phyloP scores from a whole-genome alignment of 1,140 invertebrate species.

The Tachypleus tridentatus region DNA sequence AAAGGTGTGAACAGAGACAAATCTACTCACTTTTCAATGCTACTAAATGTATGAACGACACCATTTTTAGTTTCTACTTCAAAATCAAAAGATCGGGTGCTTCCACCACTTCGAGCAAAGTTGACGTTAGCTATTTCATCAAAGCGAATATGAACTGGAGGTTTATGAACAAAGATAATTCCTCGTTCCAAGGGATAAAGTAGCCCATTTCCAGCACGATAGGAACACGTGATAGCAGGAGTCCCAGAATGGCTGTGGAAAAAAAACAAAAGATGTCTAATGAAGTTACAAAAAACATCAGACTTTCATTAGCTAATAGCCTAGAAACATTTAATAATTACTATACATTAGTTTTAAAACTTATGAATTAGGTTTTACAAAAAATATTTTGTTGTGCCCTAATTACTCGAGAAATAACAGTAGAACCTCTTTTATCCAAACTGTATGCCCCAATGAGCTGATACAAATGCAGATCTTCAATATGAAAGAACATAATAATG shows the following conservation, averaged over 20 bases:
- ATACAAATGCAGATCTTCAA: no score
- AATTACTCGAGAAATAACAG: no score
- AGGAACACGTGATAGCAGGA: constrained; percentile 87
- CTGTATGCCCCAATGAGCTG: no score
- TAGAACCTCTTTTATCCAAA: no score
- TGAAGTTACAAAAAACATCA: constrained; percentile 1
- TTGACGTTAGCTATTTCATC: constrained; percentile 94
- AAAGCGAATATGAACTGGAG: constrained; percentile 93
- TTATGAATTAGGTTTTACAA: not conserved
- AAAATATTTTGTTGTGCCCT: no score
- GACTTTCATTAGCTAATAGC: no score
- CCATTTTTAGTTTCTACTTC: constrained; percentile 89
- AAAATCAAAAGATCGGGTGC: constrained; percentile 93
- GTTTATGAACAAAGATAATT: constrained; percentile 98
- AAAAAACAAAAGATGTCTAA: constrained; percentile 17
- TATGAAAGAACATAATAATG: no score
- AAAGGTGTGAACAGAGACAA: not conserved
- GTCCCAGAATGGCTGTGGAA: constrained; percentile 69
- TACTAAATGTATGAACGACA: constrained; percentile 86
- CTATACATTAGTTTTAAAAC: constrained; percentile 5
- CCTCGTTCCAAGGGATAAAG: constrained; percentile 97
- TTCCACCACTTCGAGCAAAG: constrained; percentile 91
- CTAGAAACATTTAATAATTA: not conserved
- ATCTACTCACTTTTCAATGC: constrained; percentile 72
- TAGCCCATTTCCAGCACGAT: constrained; percentile 94